Percentiles rank a stretch among this genome's conserved stretches.
These are phyloP conservation scores for Motacilla tschutschensis DNA, from an alignment of 2,113 vertebrate genomes.

Conservation along the genomic window DNA sequence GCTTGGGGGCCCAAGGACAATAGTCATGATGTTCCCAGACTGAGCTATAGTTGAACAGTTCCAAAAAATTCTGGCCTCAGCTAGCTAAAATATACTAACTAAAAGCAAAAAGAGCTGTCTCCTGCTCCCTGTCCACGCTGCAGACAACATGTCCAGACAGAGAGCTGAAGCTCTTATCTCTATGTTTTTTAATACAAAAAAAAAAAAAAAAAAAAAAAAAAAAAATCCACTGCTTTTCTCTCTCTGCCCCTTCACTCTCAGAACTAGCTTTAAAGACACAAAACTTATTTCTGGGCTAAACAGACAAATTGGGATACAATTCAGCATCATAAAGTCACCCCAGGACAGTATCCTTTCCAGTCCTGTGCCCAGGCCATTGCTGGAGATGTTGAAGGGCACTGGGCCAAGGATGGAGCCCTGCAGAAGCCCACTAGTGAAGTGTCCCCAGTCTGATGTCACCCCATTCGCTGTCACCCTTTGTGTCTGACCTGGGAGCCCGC, in stretches of 20 bases:
- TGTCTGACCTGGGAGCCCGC: too few species aligned
- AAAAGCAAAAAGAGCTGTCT: background rate
- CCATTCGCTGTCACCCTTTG: background rate
- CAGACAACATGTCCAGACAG: too few species aligned
- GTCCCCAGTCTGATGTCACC: background rate
- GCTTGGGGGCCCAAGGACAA: background rate
- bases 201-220: background rate
- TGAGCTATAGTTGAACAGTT: background rate
- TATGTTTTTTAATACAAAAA: background rate
- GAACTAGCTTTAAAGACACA: background rate
- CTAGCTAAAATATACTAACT: background rate
- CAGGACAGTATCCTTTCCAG: background rate
- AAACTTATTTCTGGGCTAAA: background rate
- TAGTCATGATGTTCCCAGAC: background rate
- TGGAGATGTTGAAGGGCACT: background rate
- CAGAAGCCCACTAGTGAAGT: too few species aligned
- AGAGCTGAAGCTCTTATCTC: background rate
- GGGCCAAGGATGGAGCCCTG: background rate
- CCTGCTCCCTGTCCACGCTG: fast-evolving
- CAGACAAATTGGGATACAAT: background rate
- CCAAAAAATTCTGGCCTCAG: background rate
- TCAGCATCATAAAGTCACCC: too few species aligned
- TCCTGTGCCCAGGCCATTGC: background rate
- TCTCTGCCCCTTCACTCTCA: fast-evolving
- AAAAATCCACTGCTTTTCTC: background rate